A percentile compares a stretch with the other conserved stretches of the same genome.
These are phyloP conservation scores for Notocelia uddmanniana DNA, from an alignment of 2,888 invertebrate species.

Conservation along the genomic window DNA sequence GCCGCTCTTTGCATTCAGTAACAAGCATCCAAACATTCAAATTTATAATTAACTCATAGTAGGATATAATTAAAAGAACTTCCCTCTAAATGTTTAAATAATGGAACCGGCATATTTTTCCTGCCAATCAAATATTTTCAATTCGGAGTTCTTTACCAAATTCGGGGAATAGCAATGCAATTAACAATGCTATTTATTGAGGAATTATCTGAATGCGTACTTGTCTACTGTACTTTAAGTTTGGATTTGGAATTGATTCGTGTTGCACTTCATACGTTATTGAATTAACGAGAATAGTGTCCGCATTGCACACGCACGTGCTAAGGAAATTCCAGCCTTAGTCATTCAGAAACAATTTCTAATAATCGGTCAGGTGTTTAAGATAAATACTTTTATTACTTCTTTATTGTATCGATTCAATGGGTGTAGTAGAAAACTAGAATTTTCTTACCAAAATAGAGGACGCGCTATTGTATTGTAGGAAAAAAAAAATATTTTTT, in stretches of 20 bases:
- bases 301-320: slow-evolving; percentile 38
- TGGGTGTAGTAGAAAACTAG: not conserved
- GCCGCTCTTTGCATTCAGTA: no score
- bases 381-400: slow-evolving; percentile 8
- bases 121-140: not conserved
- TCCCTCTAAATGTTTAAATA: not conserved
- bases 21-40: no score
- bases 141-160: not conserved
- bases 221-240: not conserved
- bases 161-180: slow-evolving; percentile 14
- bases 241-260: not conserved
- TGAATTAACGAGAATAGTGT: slow-evolving; percentile 5
- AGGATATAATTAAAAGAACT: not conserved
- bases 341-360: slow-evolving; percentile 34
- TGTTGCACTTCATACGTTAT: not conserved
- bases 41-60: no score
- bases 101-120: not conserved
- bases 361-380: slow-evolving; percentile 26
- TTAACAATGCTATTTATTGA: not conserved
- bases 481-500: no score
- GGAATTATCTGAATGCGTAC: not conserved
- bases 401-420: not conserved
- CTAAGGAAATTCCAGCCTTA: slow-evolving; percentile 39
- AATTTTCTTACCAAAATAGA: no score
- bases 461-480: no score